A percentile compares a stretch with the other conserved stretches of the same genome.
Evolutionary conservation across 2,113 vertebrate species (phyloP).

Genomic region (Furnarius figulus): DNA sequence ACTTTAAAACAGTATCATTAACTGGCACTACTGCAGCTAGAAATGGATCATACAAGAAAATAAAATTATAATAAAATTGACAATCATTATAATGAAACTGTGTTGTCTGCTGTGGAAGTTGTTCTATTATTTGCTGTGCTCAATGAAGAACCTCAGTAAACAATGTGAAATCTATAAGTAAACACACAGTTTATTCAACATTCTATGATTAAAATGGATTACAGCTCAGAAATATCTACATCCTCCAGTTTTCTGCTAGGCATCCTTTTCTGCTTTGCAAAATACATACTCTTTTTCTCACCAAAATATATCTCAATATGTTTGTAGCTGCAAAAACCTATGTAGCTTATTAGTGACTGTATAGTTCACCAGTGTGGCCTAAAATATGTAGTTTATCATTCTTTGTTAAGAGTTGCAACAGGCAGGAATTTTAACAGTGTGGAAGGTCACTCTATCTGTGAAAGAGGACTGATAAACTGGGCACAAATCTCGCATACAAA

Average conservation of each 20-base stretch:
- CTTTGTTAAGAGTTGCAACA: neutral
- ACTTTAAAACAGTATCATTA: neutral
- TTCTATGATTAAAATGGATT: neutral
- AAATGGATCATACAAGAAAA: neutral
- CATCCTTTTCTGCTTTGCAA: neutral
- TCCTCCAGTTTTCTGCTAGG: neutral
- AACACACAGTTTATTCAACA: neutral
- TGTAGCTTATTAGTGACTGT: too few species aligned
- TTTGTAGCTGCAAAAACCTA: neutral
- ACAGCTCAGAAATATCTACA: neutral
- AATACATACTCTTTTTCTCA: neutral
- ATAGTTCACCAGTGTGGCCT: neutral
- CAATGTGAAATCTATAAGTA: neutral
- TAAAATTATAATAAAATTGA: neutral
- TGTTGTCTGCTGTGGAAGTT: neutral
- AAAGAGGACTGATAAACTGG: neutral
- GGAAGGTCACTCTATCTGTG: neutral
- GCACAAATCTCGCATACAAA: neutral
- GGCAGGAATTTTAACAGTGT: neutral
- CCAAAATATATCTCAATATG: neutral
- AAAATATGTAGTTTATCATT: neutral
- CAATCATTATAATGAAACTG: neutral
- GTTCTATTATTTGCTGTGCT: neutral
- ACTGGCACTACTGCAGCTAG: neutral
- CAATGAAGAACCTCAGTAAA: neutral